phyloP scores from a whole-genome alignment of 1,140 invertebrate species.

The Lepidurus packardi region DNA sequence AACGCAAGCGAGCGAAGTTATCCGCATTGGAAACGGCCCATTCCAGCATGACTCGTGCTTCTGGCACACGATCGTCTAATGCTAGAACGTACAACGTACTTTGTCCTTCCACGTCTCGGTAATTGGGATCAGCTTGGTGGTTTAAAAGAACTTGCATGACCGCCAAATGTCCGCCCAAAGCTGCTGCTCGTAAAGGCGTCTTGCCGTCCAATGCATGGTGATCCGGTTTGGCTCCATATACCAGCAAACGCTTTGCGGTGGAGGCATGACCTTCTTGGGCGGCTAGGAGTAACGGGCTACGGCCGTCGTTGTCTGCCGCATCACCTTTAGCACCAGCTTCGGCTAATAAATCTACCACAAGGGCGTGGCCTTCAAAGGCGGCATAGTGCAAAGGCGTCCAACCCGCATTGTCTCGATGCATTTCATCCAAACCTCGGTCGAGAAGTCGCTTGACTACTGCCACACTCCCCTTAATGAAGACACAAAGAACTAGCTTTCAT shows the following conservation, averaged over 20 bases:
- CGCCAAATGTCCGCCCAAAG: slow-evolving; percentile 72
- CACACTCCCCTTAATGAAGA: slow-evolving; percentile 6
- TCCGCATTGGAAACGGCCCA: slow-evolving; percentile 74
- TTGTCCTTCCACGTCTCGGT: slow-evolving; percentile 83
- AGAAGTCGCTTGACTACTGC: slow-evolving; percentile 82
- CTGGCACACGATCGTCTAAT: slow-evolving; percentile 79
- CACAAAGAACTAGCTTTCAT: too few species aligned
- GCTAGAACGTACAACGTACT: slow-evolving; percentile 87
- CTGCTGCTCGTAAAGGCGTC: slow-evolving; percentile 83
- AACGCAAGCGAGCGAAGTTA: slow-evolving; percentile 43
- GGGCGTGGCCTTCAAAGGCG: slow-evolving; percentile 85
- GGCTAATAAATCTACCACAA: slow-evolving; percentile 76
- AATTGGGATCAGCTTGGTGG: slow-evolving; percentile 78
- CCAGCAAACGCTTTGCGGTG: slow-evolving; percentile 64
- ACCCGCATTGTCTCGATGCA: slow-evolving; percentile 82
- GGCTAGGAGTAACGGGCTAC: slow-evolving; percentile 80
- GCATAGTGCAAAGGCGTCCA: slow-evolving; percentile 90
- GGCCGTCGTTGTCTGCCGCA: slow-evolving; percentile 89
- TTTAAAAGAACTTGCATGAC: slow-evolving; percentile 52
- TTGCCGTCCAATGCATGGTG: slow-evolving; percentile 88
- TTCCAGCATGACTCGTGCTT: slow-evolving; percentile 73
- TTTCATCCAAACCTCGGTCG: slow-evolving; percentile 82
- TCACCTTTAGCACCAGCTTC: slow-evolving; percentile 88
- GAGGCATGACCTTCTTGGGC: slow-evolving; percentile 76
- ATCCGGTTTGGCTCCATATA: slow-evolving; percentile 72